Evolutionary conservation across 2,797 vertebrate species (phyloP).

Genomic region (Sebastes nivosus): DNA sequence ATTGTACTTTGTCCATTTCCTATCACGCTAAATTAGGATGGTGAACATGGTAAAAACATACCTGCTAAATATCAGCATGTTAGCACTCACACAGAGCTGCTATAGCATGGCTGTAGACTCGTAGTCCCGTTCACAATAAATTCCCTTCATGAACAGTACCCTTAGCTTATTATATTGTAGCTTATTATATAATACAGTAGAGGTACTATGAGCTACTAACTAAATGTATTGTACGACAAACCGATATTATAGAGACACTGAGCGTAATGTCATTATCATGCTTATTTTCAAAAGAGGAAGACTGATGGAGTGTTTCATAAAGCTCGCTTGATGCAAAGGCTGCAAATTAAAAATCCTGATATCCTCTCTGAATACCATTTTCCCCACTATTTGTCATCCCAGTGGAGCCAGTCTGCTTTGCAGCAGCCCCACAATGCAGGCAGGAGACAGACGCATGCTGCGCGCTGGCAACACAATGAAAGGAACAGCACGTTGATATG

Average conservation of each 20-base stretch:
- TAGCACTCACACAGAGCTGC: not conserved
- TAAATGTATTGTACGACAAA: not conserved
- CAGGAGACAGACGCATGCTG: slow-evolving; percentile 21
- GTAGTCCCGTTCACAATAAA: not conserved
- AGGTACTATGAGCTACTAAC: not conserved
- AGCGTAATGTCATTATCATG: not conserved
- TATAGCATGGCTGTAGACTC: not conserved
- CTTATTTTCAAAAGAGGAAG: not conserved
- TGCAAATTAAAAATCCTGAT: slow-evolving; percentile 13
- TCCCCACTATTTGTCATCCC: not conserved
- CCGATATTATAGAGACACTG: not conserved
- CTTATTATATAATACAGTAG: not conserved
- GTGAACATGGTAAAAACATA: not conserved
- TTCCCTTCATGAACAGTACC: not conserved
- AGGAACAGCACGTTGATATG: slow-evolving; percentile 22
- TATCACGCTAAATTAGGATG: not conserved
- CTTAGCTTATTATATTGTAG: not conserved
- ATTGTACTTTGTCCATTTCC: not conserved
- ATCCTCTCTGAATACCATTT: not conserved
- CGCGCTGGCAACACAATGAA: slow-evolving; percentile 28
- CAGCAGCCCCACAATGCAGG: slow-evolving; percentile 8
- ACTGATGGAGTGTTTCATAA: not conserved
- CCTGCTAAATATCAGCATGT: not conserved
- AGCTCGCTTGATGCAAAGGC: not conserved
- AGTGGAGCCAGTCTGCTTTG: slow-evolving; percentile 18